Conservation (phyloP, 2,113 vertebrate genomes). For the Anguilla japonica region DNA sequence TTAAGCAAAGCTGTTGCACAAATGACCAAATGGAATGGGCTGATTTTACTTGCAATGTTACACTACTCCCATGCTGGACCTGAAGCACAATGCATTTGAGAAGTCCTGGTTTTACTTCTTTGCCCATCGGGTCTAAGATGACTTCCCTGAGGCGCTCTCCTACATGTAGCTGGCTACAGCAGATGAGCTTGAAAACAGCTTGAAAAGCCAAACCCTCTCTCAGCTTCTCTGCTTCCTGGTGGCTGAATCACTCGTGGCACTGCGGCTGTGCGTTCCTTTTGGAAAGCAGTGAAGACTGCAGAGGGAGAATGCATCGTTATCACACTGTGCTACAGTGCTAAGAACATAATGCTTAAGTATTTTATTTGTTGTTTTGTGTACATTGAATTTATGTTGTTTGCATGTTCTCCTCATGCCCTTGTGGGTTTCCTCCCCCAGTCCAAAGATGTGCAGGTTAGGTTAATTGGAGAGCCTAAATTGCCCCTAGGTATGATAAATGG, state of each 20-base stretch:
- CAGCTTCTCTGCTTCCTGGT: slow-evolving; percentile 1
- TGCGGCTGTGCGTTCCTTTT: too few relatives aligned
- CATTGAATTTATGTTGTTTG: too few relatives aligned
- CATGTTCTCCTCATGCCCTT: too few relatives aligned
- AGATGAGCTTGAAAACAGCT: slow-evolving; percentile 58
- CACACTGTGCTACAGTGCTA: too few relatives aligned
- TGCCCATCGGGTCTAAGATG: slow-evolving; percentile 11
- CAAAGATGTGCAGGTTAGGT: too few relatives aligned
- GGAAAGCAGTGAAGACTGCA: too few relatives aligned
- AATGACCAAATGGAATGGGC: too few relatives aligned
- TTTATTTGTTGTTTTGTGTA: not conserved
- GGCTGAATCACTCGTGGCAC: not conserved
- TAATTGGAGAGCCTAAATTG: too few relatives aligned
- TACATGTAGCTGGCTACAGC: slow-evolving; percentile 54
- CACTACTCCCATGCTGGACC: not conserved
- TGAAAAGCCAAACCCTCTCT: slow-evolving; percentile 39
- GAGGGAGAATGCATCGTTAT: too few relatives aligned
- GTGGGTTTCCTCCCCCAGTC: too few relatives aligned
- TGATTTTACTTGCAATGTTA: not conserved
- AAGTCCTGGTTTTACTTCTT: not conserved
- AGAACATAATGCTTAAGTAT: not conserved
- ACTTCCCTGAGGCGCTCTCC: slow-evolving; percentile 8
- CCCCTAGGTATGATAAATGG: too few relatives aligned
- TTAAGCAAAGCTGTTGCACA: not conserved
- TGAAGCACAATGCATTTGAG: not conserved